Percentiles rank a stretch among this genome's conserved stretches.
Conservation (phyloP, 2,797 vertebrate species). For the Clarias platycephalus region DNA sequence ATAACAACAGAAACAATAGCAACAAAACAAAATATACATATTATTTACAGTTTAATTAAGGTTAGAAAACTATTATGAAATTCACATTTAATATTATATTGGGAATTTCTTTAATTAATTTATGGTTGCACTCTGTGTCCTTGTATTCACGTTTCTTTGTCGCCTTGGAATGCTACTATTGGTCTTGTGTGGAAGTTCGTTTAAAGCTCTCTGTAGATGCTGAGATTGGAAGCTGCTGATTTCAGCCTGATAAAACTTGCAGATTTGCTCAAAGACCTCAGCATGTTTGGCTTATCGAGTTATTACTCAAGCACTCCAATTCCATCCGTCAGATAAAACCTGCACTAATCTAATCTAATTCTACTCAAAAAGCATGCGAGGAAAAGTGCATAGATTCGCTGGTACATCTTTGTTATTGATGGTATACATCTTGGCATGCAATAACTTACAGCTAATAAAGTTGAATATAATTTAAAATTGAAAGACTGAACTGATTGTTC, state of each 20-base stretch:
- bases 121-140: not conserved
- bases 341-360: slow-evolving; percentile 2
- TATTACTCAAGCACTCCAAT: not conserved
- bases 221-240: slow-evolving; percentile 16
- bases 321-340: slow-evolving; percentile 1
- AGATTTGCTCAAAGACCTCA: slow-evolving; percentile 3
- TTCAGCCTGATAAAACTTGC: slow-evolving; percentile 2
- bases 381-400: not conserved
- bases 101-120: not conserved
- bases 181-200: not conserved
- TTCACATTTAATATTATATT: too few species aligned
- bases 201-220: not conserved
- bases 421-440: not conserved
- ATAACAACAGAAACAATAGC: not conserved
- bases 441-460: not conserved
- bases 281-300: not conserved
- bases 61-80: not conserved
- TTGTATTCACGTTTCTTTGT: not conserved
- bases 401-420: not conserved
- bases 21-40: not conserved
- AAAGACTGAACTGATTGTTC: not conserved
- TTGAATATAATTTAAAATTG: not conserved
- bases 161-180: not conserved
- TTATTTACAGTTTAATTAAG: not conserved
- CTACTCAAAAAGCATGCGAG: not conserved